Percentiles rank a stretch among this genome's conserved stretches.
Conservation (phyloP, 2,888 invertebrate species). For the Hydropsyche betteni region DNA sequence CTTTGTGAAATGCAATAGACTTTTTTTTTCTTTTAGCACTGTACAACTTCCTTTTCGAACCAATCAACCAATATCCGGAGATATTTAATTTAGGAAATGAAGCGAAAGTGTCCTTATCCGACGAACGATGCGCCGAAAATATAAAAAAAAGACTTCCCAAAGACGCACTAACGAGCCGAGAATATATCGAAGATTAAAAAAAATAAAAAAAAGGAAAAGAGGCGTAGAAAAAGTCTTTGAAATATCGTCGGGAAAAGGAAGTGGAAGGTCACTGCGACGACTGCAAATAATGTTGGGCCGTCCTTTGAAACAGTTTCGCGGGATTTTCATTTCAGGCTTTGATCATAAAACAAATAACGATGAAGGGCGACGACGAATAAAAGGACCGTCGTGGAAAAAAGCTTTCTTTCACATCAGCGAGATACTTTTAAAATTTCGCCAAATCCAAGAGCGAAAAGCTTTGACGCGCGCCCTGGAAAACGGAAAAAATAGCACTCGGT, state of each 20-base stretch:
- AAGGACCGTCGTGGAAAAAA: slow-evolving; percentile 31
- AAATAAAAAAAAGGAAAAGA: slow-evolving; percentile 1
- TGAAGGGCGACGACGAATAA: slow-evolving; percentile 18
- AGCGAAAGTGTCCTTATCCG: not conserved
- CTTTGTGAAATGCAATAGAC: too few species aligned
- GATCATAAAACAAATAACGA: slow-evolving; percentile 43
- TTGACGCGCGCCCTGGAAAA: not conserved
- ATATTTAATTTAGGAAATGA: slow-evolving; percentile 13
- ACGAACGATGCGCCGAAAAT: not conserved
- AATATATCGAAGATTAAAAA: slow-evolving; percentile 23
- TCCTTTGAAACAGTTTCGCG: slow-evolving; percentile 41
- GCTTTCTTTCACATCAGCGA: not conserved
- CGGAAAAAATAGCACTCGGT: not conserved
- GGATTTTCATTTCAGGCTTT: slow-evolving; percentile 43
- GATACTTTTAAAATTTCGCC: too few species aligned
- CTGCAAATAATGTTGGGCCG: slow-evolving; percentile 42
- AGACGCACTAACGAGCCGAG: not conserved
- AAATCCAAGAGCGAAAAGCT: too few species aligned
- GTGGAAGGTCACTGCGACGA: slow-evolving; percentile 28
- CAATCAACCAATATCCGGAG: slow-evolving; percentile 1
- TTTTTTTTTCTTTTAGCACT: too few species aligned
- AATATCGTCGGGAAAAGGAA: slow-evolving; percentile 22
- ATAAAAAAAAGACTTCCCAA: not conserved
- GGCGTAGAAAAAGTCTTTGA: slow-evolving; percentile 15
- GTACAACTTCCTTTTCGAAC: not conserved